Evolutionary conservation across 2,888 invertebrate species (phyloP), one percentile per base, ranked within the genome.

Genomic region (Dicyrtoma fusca): DNA sequence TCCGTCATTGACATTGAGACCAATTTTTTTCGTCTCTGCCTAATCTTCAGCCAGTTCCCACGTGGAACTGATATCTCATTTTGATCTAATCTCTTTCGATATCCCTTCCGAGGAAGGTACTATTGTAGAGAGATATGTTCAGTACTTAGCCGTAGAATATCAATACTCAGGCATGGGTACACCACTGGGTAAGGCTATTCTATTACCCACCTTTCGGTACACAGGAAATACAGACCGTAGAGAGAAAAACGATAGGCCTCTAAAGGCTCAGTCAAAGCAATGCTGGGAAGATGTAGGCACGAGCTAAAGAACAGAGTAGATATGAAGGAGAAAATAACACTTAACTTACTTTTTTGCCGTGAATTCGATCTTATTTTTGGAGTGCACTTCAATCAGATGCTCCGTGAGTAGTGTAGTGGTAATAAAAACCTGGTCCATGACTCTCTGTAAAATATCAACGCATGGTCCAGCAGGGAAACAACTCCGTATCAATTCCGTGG

Each of bases 401-500:
- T 78, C 78, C 0, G 75, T 71, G 34, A 79, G 72, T 4, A 69
- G 71, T 10, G 77, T 73, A 53, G 76, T 66, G 0, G 74, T 66
- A 1, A 44, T 65, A 44, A 77, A 79, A 17, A 76, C 71, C 59
- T 76, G 72, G 4, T 71, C 69, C n/a, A 75, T 55, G 13, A 75
- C 65, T 70, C 73, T 73, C 5, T 76, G 55, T 44, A 79, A 66
- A 17, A 75, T 73, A 17, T 74, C 73, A 0, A 66, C 69, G 62
- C 76, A 75, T 1, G 71, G 57, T 13, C 77, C 74, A 49, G 76
- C 62, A 44, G 72, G 59, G 42, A 75, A 72, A 49, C 44, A n/a
- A 21, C 55, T 64, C 45, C 71, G 55, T 21, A 72, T 63, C 17
- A 74, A 55, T 51, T 76, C 69, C 0, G 64, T 63, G 3, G 66